Evolutionary conservation across 1,140 invertebrate species (phyloP).

Genomic region (Panagrolaimus sp.): DNA sequence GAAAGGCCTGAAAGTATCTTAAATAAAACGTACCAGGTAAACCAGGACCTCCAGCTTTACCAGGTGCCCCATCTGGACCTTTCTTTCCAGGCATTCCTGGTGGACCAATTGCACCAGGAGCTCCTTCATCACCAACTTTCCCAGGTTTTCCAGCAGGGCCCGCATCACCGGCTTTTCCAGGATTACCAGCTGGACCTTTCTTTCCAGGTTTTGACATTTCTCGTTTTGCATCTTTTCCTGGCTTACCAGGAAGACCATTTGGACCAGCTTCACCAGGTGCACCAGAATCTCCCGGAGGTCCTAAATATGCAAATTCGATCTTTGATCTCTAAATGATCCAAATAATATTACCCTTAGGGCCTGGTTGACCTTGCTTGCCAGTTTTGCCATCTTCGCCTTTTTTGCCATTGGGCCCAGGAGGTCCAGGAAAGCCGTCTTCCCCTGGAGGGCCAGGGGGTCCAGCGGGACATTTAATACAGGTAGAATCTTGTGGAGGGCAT

Average conservation of each 20-base stretch:
- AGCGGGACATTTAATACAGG: slow-evolving; percentile 27
- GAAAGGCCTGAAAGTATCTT: no score
- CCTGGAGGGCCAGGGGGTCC: slow-evolving; percentile 25
- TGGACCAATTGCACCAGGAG: slow-evolving; percentile 20
- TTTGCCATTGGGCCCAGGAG: slow-evolving; percentile 20
- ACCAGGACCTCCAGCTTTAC: no score
- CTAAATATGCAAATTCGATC: slow-evolving; percentile 17
- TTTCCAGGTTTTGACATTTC: slow-evolving; percentile 18
- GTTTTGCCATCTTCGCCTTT: slow-evolving; percentile 26
- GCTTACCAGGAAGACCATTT: slow-evolving; percentile 24
- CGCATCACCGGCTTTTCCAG: neutral
- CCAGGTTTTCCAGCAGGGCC: slow-evolving; percentile 19
- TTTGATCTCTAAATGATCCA: no score
- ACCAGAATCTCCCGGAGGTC: slow-evolving; percentile 20
- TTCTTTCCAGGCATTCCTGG: slow-evolving; percentile 23
- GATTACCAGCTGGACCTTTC: neutral
- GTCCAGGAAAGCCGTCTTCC: slow-evolving; percentile 15
- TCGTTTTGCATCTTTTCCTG: slow-evolving; percentile 29
- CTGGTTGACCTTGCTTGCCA: slow-evolving; percentile 22
- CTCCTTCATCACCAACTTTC: neutral
- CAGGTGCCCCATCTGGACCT: no score
- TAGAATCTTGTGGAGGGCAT: slow-evolving; percentile 11
- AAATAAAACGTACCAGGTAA: no score
- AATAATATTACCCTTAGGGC: neutral
- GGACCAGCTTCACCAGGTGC: slow-evolving; percentile 20